Conservation (phyloP, 2,888 invertebrate species). For the Hypomecis punctinalis region DNA sequence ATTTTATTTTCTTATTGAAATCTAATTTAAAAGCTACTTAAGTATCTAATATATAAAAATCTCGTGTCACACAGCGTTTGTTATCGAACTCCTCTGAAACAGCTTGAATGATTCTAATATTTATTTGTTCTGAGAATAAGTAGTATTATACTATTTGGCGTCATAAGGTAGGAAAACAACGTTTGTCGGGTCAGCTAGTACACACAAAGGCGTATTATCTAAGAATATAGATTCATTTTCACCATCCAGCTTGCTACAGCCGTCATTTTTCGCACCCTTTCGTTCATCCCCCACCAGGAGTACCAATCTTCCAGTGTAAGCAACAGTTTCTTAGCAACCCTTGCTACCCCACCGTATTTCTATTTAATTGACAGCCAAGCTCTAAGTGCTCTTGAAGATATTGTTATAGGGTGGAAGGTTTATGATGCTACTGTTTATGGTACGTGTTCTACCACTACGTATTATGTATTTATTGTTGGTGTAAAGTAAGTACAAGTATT, state of each 20-base stretch:
- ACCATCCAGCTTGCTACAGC: neutral
- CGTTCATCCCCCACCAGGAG: neutral
- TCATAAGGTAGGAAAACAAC: no score
- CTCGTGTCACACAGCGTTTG: no score
- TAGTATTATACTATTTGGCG: no score
- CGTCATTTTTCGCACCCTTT: conserved; percentile 10
- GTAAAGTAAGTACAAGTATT: neutral
- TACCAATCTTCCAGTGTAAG: neutral
- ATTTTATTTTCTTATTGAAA: no score
- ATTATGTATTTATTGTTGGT: conserved; percentile 8
- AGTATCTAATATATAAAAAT: no score
- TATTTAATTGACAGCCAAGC: conserved; percentile 42
- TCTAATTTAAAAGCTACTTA: no score
- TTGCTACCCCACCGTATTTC: conserved; percentile 33
- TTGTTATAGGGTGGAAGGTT: conserved; percentile 28
- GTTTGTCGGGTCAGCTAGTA: no score
- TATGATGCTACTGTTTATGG: conserved; percentile 22
- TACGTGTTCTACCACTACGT: neutral
- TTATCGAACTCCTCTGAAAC: no score
- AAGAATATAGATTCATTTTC: no score
- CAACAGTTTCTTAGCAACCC: conserved; percentile 20
- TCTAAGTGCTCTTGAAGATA: conserved; percentile 34
- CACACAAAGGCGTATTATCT: no score
- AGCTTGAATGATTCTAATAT: no score
- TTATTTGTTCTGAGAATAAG: no score